Evolutionary conservation across 2,113 vertebrate genomes (phyloP).

Genomic region (Perognathus longimembris): DNA sequence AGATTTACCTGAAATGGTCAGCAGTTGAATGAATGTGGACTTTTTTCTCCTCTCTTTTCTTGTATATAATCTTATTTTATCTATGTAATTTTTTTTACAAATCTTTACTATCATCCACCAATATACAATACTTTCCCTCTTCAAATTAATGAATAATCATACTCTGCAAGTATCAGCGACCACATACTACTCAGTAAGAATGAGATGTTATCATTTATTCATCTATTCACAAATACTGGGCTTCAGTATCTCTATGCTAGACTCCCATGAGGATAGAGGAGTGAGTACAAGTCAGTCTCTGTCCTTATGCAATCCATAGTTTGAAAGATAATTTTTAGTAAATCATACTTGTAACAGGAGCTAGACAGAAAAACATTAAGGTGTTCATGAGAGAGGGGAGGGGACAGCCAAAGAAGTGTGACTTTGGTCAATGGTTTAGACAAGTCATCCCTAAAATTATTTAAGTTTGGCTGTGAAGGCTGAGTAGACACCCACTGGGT

Average conservation of each 20-base stretch:
- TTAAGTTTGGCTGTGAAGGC: background rate
- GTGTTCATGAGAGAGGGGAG: background rate
- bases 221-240: background rate
- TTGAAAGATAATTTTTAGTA: background rate
- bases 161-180: background rate
- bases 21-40: background rate
- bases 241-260: background rate
- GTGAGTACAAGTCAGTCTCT: background rate
- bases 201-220: background rate
- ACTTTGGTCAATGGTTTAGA: background rate
- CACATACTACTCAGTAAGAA: background rate
- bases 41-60: slow-evolving; percentile 5
- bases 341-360: background rate
- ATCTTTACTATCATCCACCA: slow-evolving; percentile 5
- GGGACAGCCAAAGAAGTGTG: background rate
- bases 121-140: slow-evolving; percentile 1
- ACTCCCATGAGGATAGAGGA: background rate
- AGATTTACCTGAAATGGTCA: background rate
- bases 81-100: slow-evolving; percentile 5
- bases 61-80: background rate
- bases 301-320: background rate
- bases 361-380: background rate
- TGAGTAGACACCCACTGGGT: background rate
- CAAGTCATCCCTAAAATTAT: background rate
- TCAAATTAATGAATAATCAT: slow-evolving; percentile 7